phyloP scores from a whole-genome alignment of 2,888 invertebrate genomes.

The Nezara viridula region DNA sequence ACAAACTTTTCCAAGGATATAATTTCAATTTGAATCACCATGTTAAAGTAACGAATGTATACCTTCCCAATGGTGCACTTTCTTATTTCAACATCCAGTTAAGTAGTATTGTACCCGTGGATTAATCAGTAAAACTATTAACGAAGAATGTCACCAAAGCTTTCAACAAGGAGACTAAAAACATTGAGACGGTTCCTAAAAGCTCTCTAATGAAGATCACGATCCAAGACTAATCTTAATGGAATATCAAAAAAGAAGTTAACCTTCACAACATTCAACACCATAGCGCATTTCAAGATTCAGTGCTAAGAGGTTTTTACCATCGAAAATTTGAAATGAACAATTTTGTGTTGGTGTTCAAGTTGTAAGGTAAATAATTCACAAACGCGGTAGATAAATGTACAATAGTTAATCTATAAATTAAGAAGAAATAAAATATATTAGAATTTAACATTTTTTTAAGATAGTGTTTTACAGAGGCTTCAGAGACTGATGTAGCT shows the following conservation, averaged over 20 bases:
- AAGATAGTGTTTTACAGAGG: no score
- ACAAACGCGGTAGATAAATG: no score
- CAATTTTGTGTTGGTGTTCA: no score
- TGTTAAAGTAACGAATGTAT: no score
- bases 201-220: background rate
- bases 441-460: no score
- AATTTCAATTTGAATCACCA: background rate
- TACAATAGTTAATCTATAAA: no score
- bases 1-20: background rate
- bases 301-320: background rate
- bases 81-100: no score
- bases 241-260: background rate
- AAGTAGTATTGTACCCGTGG: background rate
- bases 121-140: background rate
- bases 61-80: no score
- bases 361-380: no score
- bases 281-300: background rate
- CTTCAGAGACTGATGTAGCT: no score
- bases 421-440: no score
- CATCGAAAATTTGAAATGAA: no score
- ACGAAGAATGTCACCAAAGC: background rate
- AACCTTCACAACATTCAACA: background rate
- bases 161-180: background rate
- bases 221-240: constrained; percentile 22
- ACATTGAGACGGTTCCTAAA: background rate